Conservation (phyloP, 2,113 vertebrate genomes). For the Mionectes macconnelli region DNA sequence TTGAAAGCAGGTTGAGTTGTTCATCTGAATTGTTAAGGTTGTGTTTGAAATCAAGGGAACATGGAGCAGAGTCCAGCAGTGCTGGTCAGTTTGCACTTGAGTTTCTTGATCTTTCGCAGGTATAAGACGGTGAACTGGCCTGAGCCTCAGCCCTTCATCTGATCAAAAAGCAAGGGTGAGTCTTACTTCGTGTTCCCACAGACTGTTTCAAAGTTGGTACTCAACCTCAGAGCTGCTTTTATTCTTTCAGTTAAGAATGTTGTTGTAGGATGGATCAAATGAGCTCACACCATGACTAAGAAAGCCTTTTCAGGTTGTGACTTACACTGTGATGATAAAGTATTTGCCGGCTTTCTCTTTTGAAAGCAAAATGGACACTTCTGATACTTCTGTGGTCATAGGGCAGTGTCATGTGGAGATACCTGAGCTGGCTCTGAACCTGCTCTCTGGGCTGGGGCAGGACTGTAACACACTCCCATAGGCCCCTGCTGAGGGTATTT, state of each 20-base stretch:
- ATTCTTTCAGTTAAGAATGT: neutral
- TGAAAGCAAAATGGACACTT: neutral
- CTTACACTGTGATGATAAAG: neutral
- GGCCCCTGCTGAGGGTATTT: neutral
- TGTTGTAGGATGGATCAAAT: neutral
- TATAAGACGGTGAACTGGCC: neutral
- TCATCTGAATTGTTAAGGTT: neutral
- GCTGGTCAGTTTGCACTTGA: neutral
- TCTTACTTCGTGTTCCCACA: neutral
- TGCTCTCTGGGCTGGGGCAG: neutral
- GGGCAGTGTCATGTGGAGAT: neutral
- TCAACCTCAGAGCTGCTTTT: neutral
- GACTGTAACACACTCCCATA: rapidly evolving
- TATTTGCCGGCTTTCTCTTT: neutral
- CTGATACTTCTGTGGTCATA: neutral
- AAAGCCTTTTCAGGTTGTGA: neutral
- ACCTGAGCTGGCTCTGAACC: neutral
- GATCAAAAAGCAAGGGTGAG: neutral
- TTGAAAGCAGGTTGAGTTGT: neutral
- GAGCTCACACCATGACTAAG: neutral
- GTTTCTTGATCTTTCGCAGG: neutral
- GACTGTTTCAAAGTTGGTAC: neutral
- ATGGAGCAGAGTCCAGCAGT: neutral
- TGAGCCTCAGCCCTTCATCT: neutral
- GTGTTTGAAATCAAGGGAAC: neutral